These are phyloP conservation scores for Drosophila ogumai DNA, from an alignment of 1,140 invertebrate genomes.

Conservation along the genomic window DNA sequence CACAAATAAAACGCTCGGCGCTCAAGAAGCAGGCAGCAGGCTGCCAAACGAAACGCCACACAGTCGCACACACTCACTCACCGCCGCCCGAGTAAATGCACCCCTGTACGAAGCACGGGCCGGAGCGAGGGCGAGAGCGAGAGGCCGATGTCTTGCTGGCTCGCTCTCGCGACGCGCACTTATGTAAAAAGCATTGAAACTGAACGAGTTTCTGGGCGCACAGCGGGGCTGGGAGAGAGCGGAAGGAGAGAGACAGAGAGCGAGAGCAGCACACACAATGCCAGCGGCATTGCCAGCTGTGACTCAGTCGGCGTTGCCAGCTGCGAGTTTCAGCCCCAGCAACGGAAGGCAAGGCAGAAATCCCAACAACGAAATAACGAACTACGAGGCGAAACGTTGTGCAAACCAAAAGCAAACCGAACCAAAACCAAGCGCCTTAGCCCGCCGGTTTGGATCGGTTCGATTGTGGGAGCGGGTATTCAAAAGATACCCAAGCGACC, in stretches of 20 bases:
- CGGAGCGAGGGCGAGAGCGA: conserved; percentile 21
- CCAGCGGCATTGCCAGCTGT: conserved; percentile 62
- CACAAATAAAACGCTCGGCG: conserved; percentile 81
- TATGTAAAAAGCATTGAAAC: conserved; percentile 83
- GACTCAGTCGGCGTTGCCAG: conserved; percentile 27
- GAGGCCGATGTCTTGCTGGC: neutral
- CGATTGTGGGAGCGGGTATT: conserved; percentile 69
- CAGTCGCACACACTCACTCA: conserved; percentile 20
- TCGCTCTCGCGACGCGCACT: conserved; percentile 59
- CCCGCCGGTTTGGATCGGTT: conserved; percentile 34
- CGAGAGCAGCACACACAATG: conserved; percentile 25
- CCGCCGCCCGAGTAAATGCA: conserved; percentile 54
- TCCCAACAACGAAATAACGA: conserved; percentile 54
- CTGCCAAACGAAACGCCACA: conserved; percentile 49
- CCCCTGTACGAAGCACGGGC: conserved; percentile 57
- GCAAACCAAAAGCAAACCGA: conserved; percentile 66
- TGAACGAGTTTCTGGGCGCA: conserved; percentile 71
- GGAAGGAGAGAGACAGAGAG: neutral
- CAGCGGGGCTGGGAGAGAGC: conserved; percentile 24
- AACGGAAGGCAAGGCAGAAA: conserved; percentile 25
- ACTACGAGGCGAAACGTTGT: conserved; percentile 62
- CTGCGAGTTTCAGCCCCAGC: conserved; percentile 23
- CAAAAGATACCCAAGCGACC: conserved; percentile 28
- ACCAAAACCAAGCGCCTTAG: conserved; percentile 50
- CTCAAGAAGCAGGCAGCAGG: conserved; percentile 79